phyloP scores from a whole-genome alignment of 1,140 invertebrate species.

The Capitella teleta region DNA sequence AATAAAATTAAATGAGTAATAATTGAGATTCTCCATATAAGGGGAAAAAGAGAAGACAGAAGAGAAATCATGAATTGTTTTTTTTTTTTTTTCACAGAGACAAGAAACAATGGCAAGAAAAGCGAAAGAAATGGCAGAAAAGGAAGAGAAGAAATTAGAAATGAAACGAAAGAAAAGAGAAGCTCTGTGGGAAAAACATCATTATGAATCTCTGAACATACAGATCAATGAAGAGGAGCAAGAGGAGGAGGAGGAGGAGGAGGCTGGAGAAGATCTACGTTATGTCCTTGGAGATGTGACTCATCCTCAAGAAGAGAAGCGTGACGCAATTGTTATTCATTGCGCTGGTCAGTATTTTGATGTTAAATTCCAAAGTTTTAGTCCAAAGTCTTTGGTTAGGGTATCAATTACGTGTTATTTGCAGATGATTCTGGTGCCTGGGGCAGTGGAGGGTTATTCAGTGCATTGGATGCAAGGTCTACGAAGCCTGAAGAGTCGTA shows the following conservation, averaged over 20 bases:
- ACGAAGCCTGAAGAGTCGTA: conserved; percentile 25
- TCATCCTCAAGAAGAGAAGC: conserved; percentile 18
- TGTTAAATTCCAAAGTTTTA: not conserved
- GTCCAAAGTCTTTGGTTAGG: not conserved
- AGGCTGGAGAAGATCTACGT: conserved; percentile 16
- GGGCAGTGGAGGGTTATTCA: conserved; percentile 36
- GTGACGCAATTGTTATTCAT: conserved; percentile 28
- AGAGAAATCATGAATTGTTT: no score
- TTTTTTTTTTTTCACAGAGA: conserved; percentile 16
- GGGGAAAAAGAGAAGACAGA: no score
- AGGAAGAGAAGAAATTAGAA: not conserved
- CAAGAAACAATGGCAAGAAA: conserved; percentile 25
- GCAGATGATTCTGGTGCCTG: conserved; percentile 38
- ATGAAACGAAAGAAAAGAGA: conserved; percentile 17
- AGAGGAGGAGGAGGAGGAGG: conserved; percentile 9
- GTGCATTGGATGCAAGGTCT: conserved; percentile 26
- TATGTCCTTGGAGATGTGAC: conserved; percentile 40
- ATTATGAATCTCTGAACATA: conserved; percentile 27
- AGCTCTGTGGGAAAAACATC: conserved; percentile 29
- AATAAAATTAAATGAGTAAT: not conserved
- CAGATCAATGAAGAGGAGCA: not conserved
- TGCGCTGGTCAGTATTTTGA: conserved; percentile 26
- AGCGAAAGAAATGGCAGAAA: conserved; percentile 15
- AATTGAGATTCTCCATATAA: no score
- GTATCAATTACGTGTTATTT: not conserved